phyloP scores from a whole-genome alignment of 2,113 vertebrate genomes.

The Microtus oregoni region DNA sequence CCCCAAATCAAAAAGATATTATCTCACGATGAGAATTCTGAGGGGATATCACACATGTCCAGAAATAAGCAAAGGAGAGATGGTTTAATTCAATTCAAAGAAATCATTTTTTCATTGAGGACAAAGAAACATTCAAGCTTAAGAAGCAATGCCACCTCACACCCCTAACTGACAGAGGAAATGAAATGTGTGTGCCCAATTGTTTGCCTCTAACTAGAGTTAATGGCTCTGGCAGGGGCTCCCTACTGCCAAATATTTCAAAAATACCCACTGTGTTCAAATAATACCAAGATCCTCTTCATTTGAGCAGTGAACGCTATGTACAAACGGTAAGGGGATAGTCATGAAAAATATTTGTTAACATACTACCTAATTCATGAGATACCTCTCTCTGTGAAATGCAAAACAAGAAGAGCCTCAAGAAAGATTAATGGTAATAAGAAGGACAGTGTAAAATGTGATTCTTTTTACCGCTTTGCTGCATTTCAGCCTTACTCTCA shows the following conservation, averaged over 20 bases:
- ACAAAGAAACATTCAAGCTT: slow-evolving; percentile 8
- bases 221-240: not conserved
- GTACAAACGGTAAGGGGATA: not conserved
- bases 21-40: not conserved
- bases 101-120: not conserved
- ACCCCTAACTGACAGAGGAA: not conserved
- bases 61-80: not conserved
- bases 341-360: slow-evolving; percentile 14
- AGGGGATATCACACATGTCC: not conserved
- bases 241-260: not conserved
- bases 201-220: slow-evolving; percentile 35
- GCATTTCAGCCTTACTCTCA: not conserved
- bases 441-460: not conserved
- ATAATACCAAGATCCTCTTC: not conserved
- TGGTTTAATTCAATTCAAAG: not conserved
- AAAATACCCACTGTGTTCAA: slow-evolving; percentile 40
- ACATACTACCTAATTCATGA: slow-evolving; percentile 36
- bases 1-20: slow-evolving; percentile 32
- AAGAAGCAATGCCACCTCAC: not conserved
- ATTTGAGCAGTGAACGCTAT: slow-evolving; percentile 21
- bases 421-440: slow-evolving; percentile 3
- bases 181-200: not conserved
- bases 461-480: not conserved
- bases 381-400: slow-evolving; percentile 24
- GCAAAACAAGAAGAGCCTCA: not conserved